Conservation (phyloP, 2,113 vertebrate genomes). For the Plecotus auritus region DNA sequence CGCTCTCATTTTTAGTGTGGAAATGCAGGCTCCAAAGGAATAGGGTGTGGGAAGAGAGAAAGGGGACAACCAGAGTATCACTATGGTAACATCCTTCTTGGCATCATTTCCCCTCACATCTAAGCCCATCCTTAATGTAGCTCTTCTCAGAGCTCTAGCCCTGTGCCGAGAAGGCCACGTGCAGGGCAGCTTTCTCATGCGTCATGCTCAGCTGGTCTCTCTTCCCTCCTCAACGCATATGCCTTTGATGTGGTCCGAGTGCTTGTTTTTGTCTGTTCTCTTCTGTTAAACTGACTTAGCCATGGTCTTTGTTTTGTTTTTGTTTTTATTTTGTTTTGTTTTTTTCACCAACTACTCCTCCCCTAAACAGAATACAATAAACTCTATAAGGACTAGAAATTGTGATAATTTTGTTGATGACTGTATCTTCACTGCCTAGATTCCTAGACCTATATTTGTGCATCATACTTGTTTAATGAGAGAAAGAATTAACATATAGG, state of each 20-base stretch:
- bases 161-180: neutral
- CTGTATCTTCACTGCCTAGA: neutral
- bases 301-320: neutral
- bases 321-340: neutral
- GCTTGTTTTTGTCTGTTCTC: neutral
- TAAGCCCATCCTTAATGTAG: neutral
- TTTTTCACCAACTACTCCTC: neutral
- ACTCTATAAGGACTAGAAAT: neutral
- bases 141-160: neutral
- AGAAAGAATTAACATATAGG: neutral
- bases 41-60: neutral
- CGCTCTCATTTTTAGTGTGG: neutral
- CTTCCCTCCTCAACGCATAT: neutral
- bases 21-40: neutral
- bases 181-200: neutral
- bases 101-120: neutral
- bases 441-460: neutral
- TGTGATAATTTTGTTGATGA: neutral
- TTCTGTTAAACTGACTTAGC: neutral
- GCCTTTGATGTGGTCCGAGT: neutral
- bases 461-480: neutral
- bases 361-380: neutral
- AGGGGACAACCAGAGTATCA: neutral
- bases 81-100: constrained; percentile 23
- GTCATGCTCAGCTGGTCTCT: neutral